Evolutionary conservation across 2,797 vertebrate genomes (phyloP).

Genomic region (Coregonus sp.): DNA sequence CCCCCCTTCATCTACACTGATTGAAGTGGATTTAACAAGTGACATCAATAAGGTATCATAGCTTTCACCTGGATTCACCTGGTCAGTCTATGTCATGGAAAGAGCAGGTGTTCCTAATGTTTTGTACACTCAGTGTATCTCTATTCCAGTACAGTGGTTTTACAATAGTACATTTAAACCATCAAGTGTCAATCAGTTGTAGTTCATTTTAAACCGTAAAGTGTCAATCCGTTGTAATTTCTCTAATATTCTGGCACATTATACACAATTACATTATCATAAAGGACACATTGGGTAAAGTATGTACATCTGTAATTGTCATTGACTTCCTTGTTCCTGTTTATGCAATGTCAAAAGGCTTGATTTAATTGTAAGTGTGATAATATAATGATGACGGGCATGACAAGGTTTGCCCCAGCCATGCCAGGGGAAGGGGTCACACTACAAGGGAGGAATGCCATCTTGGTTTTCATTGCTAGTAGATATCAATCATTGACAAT

Average conservation of each 20-base stretch:
- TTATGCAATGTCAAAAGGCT: neutral
- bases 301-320: neutral
- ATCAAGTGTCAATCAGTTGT: no score
- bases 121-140: neutral
- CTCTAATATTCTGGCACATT: no score
- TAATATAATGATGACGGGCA: neutral
- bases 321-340: neutral
- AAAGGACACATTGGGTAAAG: neutral
- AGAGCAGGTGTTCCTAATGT: no score
- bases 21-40: no score
- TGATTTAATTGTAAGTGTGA: neutral
- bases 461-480: neutral
- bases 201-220: no score
- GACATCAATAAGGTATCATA: no score
- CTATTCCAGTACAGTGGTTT: neutral
- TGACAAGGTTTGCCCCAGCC: no score
- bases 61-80: no score
- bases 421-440: neutral
- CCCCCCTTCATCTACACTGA: no score
- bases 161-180: no score
- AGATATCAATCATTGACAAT: neutral
- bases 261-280: neutral
- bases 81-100: no score
- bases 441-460: neutral
- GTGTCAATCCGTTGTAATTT: no score